phyloP scores from a whole-genome alignment of 2,888 invertebrate genomes.

The Muschampia plurimacula region DNA sequence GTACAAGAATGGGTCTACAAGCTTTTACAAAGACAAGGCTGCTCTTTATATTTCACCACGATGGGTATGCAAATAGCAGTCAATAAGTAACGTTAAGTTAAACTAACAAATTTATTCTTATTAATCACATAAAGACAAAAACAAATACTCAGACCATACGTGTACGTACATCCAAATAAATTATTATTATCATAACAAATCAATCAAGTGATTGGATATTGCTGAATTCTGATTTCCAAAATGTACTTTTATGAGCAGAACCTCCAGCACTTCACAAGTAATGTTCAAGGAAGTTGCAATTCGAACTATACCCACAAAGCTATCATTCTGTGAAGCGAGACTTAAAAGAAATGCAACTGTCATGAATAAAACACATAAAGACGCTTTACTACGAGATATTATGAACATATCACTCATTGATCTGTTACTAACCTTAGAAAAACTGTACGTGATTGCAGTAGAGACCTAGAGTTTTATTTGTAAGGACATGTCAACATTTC shows the following conservation, averaged over 20 bases:
- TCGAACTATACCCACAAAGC: not conserved
- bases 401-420: constrained; percentile 27
- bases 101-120: no score
- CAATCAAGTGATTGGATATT: no score
- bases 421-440: constrained; percentile 41
- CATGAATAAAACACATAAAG: constrained; percentile 21
- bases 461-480: constrained; percentile 55
- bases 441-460: constrained; percentile 47
- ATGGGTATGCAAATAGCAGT: no score
- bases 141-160: no score
- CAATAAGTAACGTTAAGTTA: no score
- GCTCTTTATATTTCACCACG: no score
- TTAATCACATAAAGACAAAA: no score
- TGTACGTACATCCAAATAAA: no score
- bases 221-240: no score
- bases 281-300: not conserved
- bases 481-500: no score
- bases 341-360: constrained; percentile 7
- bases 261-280: not conserved
- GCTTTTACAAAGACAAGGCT: no score
- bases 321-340: not conserved
- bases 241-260: not conserved
- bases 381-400: constrained; percentile 11
- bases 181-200: no score
- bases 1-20: not conserved